Conservation (phyloP, 1,140 invertebrate species). For the Trypoxylus dichotomus region DNA sequence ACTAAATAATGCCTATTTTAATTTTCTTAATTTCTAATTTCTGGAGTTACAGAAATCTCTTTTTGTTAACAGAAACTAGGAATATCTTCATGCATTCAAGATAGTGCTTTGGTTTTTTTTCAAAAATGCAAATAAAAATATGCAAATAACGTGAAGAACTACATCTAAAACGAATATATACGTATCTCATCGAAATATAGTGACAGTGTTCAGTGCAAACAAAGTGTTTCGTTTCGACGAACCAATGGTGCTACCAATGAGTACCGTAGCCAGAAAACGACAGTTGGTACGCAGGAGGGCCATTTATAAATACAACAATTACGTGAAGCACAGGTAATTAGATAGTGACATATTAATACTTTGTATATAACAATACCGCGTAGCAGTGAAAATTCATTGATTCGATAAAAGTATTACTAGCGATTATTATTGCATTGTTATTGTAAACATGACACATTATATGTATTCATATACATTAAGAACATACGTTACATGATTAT, state of each 20-base stretch:
- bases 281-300: slow-evolving; percentile 31
- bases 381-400: neutral
- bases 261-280: slow-evolving; percentile 27
- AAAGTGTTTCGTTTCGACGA: neutral
- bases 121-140: no score
- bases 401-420: neutral
- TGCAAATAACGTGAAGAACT: neutral
- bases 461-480: no score
- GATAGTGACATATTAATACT: neutral
- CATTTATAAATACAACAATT: slow-evolving; percentile 32
- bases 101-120: no score
- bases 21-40: no score
- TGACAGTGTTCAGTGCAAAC: neutral
- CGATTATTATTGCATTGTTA: neutral
- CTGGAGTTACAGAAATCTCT: no score
- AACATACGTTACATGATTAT: no score
- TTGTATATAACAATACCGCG: neutral
- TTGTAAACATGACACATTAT: no score
- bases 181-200: neutral
- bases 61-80: no score
- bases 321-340: slow-evolving; percentile 32
- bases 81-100: no score
- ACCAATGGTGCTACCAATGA: slow-evolving; percentile 8
- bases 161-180: neutral
- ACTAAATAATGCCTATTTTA: no score